phyloP scores from a whole-genome alignment of 2,113 vertebrate genomes.

The Amphilophus citrinellus region DNA sequence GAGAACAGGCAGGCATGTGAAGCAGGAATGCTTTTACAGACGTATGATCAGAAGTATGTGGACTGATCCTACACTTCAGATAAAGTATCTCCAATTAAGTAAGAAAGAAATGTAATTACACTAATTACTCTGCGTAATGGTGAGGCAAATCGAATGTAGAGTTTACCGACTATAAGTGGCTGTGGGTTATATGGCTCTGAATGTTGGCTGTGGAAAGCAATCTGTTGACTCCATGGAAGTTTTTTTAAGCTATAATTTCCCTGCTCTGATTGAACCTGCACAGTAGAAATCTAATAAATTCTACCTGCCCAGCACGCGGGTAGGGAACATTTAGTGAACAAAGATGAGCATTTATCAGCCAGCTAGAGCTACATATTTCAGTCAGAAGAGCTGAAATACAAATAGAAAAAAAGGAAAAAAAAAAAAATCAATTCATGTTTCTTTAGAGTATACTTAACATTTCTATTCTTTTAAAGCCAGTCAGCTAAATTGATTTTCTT shows the following conservation, averaged over 20 bases:
- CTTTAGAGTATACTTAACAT: not conserved
- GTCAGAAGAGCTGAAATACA: not conserved
- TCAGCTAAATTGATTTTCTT: not conserved
- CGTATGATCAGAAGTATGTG: not conserved
- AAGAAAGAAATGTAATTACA: not conserved
- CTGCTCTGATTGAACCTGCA: not conserved
- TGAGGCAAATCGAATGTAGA: slow-evolving; percentile 31
- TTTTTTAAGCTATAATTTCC: not conserved
- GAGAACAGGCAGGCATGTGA: not conserved
- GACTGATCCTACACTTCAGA: not conserved
- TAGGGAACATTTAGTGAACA: not conserved
- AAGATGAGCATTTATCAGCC: not conserved
- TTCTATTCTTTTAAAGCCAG: not conserved
- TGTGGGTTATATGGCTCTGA: not conserved
- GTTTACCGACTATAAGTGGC: slow-evolving; percentile 28
- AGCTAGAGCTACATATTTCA: not conserved
- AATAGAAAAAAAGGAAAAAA: not conserved
- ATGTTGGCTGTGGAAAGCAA: not conserved
- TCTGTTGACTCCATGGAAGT: not conserved
- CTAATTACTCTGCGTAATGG: slow-evolving; percentile 22
- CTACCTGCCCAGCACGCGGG: not conserved
- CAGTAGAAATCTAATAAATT: not conserved
- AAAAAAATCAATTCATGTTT: not conserved
- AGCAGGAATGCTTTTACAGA: not conserved
- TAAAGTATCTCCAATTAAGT: not conserved